Evolutionary conservation across 2,113 vertebrate genomes (phyloP).

Genomic region (Anhinga rufa): DNA sequence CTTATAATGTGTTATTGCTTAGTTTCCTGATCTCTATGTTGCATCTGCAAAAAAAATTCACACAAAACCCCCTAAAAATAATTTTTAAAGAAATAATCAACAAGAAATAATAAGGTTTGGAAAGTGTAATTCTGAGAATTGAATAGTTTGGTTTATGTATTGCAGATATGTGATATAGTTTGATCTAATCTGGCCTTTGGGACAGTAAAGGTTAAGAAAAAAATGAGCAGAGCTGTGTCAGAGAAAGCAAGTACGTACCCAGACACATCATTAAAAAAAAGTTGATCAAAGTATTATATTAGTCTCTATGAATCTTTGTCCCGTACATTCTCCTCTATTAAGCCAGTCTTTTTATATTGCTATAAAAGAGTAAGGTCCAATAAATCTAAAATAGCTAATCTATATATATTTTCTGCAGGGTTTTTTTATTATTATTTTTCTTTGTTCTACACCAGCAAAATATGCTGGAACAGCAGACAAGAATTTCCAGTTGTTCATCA

Average conservation of each 20-base stretch:
- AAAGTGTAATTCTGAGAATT: not conserved
- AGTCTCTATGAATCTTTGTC: not conserved
- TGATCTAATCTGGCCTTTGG: not conserved
- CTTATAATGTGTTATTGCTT: not conserved
- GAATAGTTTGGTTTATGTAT: not conserved
- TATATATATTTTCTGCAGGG: not conserved
- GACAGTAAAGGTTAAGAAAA: not conserved
- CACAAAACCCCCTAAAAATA: rapidly evolving
- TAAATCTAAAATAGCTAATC: not conserved
- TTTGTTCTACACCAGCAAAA: not conserved
- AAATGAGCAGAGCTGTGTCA: not conserved
- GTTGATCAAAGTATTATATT: not conserved
- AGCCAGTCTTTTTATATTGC: not conserved
- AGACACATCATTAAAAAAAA: not conserved
- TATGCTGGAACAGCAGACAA: not conserved
- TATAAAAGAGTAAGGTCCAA: not conserved
- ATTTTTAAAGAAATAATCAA: not conserved
- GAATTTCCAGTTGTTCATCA: not conserved
- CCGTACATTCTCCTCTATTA: not conserved
- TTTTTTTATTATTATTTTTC: not conserved
- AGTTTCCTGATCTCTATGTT: not conserved
- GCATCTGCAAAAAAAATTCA: not conserved
- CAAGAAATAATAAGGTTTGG: not conserved
- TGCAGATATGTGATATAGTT: not conserved
- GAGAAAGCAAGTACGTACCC: not conserved